phyloP scores from a whole-genome alignment of 1,140 invertebrate species.

The Eulimnadia texana region DNA sequence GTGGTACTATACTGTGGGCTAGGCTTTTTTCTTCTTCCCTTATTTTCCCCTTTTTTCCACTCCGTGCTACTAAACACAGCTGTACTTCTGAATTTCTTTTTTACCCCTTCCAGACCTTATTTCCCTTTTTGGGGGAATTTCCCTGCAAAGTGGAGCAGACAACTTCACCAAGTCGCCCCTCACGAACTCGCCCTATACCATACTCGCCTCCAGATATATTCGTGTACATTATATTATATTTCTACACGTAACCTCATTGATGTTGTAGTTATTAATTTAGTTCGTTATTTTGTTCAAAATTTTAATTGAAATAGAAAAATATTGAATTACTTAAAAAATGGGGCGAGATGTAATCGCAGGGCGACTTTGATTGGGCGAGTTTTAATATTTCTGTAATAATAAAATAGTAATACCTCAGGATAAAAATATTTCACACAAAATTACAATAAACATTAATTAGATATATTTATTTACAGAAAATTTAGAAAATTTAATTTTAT shows the following conservation, averaged over 20 bases:
- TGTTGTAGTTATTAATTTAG: not conserved
- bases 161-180: not conserved
- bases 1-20: not conserved
- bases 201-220: not conserved
- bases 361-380: not conserved
- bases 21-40: too few species aligned
- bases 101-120: not conserved
- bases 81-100: not conserved
- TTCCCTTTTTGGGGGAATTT: not conserved
- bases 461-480: too few species aligned
- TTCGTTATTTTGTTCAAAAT: not conserved
- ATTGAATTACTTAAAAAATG: not conserved
- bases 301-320: not conserved
- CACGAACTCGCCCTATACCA: not conserved
- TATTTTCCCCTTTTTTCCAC: too few species aligned
- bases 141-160: not conserved
- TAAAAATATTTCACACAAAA: not conserved
- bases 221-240: constrained; percentile 20
- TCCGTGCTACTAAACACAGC: not conserved
- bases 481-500: not conserved
- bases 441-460: not conserved
- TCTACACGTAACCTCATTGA: constrained; percentile 27
- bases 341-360: not conserved
- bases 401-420: not conserved
- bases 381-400: not conserved